A percentile compares a stretch with the other conserved stretches of the same genome.
Evolutionary conservation across 2,113 vertebrate genomes (phyloP).

Genomic region (Haemorhous mexicanus): DNA sequence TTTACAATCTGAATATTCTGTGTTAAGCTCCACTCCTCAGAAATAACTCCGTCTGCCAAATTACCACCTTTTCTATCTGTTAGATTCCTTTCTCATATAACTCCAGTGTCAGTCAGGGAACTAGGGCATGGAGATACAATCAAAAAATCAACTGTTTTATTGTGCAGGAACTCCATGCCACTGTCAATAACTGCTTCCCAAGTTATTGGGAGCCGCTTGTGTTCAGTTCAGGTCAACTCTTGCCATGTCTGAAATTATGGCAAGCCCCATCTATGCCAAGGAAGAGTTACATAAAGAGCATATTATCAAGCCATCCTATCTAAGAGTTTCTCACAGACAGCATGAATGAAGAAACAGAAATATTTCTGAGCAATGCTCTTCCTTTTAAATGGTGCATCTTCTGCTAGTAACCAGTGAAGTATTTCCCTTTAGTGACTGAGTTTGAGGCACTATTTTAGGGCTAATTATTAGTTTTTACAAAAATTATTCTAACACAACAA

Average conservation of each 20-base stretch:
- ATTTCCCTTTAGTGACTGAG: not conserved
- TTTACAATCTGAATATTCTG: not conserved
- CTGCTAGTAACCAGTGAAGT: not conserved
- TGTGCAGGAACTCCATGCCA: not conserved
- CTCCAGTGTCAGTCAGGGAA: not conserved
- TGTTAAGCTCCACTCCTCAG: not conserved
- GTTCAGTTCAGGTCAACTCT: not conserved
- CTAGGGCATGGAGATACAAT: not conserved
- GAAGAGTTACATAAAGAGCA: not conserved
- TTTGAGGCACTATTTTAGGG: not conserved
- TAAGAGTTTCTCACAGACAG: not conserved
- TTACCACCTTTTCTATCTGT: not conserved
- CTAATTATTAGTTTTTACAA: not conserved
- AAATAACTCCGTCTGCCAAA: not conserved
- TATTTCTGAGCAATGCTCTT: not conserved
- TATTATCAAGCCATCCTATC: not conserved
- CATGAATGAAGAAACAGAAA: not conserved
- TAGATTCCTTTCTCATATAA: not conserved
- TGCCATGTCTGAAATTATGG: not conserved
- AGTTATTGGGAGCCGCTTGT: not conserved
- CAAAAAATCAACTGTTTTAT: not conserved
- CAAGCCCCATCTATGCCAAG: not conserved
- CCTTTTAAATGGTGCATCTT: not conserved
- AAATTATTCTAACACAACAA: not conserved
- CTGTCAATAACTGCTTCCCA: not conserved